A percentile compares a stretch with the other conserved stretches of the same genome.
These are phyloP conservation scores for Reticulitermes lucifugus DNA, from an alignment of 2,888 invertebrate genomes.

Conservation along the genomic window DNA sequence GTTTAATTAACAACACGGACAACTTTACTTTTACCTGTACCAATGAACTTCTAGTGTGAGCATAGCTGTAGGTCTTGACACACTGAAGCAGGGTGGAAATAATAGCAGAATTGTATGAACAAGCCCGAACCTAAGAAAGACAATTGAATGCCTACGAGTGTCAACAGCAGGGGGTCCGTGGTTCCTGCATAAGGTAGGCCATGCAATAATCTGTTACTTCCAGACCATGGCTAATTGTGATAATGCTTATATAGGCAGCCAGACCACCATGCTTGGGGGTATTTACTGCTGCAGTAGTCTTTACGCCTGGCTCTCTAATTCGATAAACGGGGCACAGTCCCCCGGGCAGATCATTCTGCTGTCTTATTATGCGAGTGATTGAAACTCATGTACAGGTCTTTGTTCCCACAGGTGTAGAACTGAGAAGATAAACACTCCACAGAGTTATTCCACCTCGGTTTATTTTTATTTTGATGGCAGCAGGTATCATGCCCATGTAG, in stretches of 20 bases:
- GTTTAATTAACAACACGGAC: too few relatives aligned
- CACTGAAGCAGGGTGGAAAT: not conserved
- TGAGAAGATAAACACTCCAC: constrained; percentile 2
- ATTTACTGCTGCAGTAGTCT: constrained; percentile 18
- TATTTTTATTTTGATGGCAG: not conserved
- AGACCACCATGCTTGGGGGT: constrained; percentile 27
- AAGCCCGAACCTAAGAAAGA: constrained; percentile 16
- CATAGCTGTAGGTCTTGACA: not conserved
- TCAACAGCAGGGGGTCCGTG: constrained; percentile 32
- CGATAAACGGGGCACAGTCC: constrained; percentile 32
- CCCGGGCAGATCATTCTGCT: constrained; percentile 9
- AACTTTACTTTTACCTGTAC: too few relatives aligned
- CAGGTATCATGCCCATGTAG: too few relatives aligned
- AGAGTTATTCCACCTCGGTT: not conserved
- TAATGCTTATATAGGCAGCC: constrained; percentile 1
- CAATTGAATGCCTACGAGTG: constrained; percentile 24
- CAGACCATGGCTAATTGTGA: constrained; percentile 37
- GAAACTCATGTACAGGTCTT: constrained; percentile 9
- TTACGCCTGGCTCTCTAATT: constrained; percentile 35
- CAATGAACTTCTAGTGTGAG: not conserved
- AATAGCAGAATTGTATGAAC: constrained; percentile 8
- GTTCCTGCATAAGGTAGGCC: constrained; percentile 9
- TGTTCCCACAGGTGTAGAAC: constrained; percentile 7
- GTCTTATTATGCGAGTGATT: constrained; percentile 21
- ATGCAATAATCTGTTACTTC: constrained; percentile 35